Conservation (phyloP, 1,140 invertebrate species). For the Phymastichus coffea region DNA sequence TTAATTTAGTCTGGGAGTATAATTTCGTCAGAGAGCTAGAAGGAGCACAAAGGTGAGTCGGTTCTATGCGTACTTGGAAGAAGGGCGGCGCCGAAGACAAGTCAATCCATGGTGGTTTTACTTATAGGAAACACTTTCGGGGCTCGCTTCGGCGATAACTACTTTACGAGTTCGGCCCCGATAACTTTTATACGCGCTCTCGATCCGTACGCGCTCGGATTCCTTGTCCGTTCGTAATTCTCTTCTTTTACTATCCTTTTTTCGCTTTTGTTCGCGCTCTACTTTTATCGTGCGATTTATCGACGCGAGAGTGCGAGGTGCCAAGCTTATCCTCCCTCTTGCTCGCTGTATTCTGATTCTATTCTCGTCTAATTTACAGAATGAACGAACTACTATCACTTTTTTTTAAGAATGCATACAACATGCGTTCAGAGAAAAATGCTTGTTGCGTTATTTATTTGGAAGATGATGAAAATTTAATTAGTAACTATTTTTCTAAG, state of each 20-base stretch:
- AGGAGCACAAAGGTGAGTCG: too few species aligned
- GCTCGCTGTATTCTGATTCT: slow-evolving; percentile 14
- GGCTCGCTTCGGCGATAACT: slow-evolving; percentile 13
- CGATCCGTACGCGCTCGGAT: too few species aligned
- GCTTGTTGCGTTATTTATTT: too few species aligned
- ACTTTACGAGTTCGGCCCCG: slow-evolving; percentile 28
- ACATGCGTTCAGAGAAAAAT: too few species aligned
- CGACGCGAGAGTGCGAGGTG: background rate
- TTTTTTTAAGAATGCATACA: too few species aligned
- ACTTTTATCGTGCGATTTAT: slow-evolving; percentile 7
- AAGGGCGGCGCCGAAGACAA: slow-evolving; percentile 19
- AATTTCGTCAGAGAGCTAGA: too few species aligned
- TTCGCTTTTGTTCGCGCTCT: background rate
- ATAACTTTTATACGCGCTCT: slow-evolving; percentile 30
- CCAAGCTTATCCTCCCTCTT: background rate
- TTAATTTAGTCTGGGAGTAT: too few species aligned
- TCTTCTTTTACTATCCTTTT: slow-evolving; percentile 12
- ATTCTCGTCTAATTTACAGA: slow-evolving; percentile 18
- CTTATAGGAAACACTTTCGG: slow-evolving; percentile 28
- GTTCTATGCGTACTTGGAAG: too few species aligned
- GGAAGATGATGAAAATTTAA: too few species aligned
- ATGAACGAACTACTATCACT: background rate
- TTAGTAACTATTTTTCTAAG: too few species aligned
- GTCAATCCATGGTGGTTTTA: slow-evolving; percentile 25
- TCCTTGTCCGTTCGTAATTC: slow-evolving; percentile 16